Base-by-base conservation (phyloP, 2,888 invertebrate species). In the Stratiomys singularior region DNA sequence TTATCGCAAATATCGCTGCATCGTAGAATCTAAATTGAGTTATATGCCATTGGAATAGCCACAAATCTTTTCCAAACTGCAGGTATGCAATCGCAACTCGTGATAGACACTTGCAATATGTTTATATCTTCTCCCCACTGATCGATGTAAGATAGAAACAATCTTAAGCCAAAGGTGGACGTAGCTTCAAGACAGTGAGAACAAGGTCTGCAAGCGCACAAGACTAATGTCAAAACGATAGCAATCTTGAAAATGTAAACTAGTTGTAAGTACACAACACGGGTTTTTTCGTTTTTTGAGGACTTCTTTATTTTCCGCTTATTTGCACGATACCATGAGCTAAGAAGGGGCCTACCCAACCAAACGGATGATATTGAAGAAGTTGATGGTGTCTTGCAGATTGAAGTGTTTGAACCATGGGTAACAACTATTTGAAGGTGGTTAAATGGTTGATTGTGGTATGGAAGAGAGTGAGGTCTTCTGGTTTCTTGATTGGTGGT, bases 221-320 rank as follows among this genome's bases (percentile, higher is more conserved):
- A 66, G 66, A 66, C 66, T 66, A 66, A 66, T 66, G 66, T 66
- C 66, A 66, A 66, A 37, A 66, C n/a, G 66, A 66, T 66, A 66
- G 37, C n/a, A 37, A 66, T 66, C 66, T 66, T 66, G 66, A 66
- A 66, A 37, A 66, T 66, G 66, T 66, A 66, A 66, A 66, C 66
- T 66, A 66, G 66, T 66, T 66, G 66, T 66, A 66, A 66, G 66
- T 66, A 66, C 63, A 63, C 27, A 37, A 9, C 37, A 37, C 37
- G 9, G 9, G 3, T 37, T 37, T 37, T 37, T 9, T 37, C 9
- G 3, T 9, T 37, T 9, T 37, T 37, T 3, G 9, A 37, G 9
- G 37, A 37, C 27, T 63, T 25, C 27, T 58, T 58, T 21, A 21
- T 25, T 58, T n/a, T 27, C 9, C 63, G 27, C 27, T 37, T 37